These are phyloP conservation scores for Yoshiicerus persimilis DNA, from an alignment of 1,140 invertebrate genomes.

Conservation along the genomic window DNA sequence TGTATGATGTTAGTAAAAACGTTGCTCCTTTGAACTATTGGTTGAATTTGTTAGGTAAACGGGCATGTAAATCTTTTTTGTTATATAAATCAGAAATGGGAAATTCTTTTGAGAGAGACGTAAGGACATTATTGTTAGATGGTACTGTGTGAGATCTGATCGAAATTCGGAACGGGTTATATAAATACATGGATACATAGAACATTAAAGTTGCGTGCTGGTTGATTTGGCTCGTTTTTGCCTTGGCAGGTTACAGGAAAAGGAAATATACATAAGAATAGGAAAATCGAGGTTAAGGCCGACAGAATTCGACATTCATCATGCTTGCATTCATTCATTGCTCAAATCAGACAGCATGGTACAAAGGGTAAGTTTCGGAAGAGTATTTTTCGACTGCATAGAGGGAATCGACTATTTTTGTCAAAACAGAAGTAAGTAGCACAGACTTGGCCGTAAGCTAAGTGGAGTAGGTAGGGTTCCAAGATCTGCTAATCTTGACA, in stretches of 20 bases:
- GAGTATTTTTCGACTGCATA: no score
- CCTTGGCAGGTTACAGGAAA: neutral
- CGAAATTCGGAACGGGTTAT: no score
- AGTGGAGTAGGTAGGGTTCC: neutral
- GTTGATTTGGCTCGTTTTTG: neutral
- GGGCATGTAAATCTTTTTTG: no score
- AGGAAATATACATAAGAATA: neutral
- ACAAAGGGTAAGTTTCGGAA: neutral
- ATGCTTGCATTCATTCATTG: neutral
- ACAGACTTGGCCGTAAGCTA: neutral
- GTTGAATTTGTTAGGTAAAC: no score
- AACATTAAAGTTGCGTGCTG: neutral
- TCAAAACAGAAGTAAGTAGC: neutral
- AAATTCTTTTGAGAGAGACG: no score
- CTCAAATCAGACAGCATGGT: neutral
- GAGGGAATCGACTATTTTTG: neutral
- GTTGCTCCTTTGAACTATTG: no score
- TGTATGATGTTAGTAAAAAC: no score
- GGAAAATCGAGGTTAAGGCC: neutral
- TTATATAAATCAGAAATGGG: no score
- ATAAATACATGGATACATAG: neutral
- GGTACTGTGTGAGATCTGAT: no score
- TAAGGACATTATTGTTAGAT: no score
- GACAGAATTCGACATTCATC: constrained; percentile 5
- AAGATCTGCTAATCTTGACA: neutral